These are phyloP conservation scores for Cliona cf. orientalis DNA, from an alignment of 37 sponge, comb jelly and placozoan genomes.

Conservation along the genomic window DNA sequence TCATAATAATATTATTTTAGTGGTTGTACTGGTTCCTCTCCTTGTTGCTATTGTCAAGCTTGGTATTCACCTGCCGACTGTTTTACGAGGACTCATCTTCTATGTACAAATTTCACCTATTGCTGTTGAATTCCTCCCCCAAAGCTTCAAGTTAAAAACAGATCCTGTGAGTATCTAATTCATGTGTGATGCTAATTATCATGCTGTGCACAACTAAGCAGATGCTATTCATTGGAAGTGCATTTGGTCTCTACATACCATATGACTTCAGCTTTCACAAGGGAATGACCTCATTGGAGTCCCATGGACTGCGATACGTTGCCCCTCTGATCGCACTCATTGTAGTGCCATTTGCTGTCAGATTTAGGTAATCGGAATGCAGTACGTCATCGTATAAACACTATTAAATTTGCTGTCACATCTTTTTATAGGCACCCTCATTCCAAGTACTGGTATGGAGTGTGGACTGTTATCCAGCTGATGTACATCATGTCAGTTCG, in stretches of 20 bases:
- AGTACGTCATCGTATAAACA: background rate
- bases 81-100: constrained; percentile 10
- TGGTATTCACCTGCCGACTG: constrained; percentile 11
- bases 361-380: constrained; percentile 11
- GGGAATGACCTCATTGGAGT: constrained; percentile 30
- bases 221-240: constrained; percentile 37
- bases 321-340: constrained; percentile 14
- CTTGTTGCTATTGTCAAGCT: constrained; percentile 16
- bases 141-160: background rate
- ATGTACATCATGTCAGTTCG: constrained; percentile 12
- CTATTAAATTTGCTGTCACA: background rate
- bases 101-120: constrained; percentile 20
- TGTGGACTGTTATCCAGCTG: constrained; percentile 31
- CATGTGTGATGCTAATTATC: no score
- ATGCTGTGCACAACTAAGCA: no score
- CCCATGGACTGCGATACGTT: constrained; percentile 38
- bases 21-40: background rate
- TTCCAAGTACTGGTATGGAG: constrained; percentile 39
- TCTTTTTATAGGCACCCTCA: background rate
- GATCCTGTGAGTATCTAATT: constrained; percentile 1
- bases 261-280: constrained; percentile 33
- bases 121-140: constrained; percentile 3
- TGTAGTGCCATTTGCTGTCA: constrained; percentile 25
- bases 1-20: background rate
- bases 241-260: constrained; percentile 24